These are phyloP conservation scores for Xiphias gladius DNA, from an alignment of 2,113 vertebrate genomes.

Conservation along the genomic window DNA sequence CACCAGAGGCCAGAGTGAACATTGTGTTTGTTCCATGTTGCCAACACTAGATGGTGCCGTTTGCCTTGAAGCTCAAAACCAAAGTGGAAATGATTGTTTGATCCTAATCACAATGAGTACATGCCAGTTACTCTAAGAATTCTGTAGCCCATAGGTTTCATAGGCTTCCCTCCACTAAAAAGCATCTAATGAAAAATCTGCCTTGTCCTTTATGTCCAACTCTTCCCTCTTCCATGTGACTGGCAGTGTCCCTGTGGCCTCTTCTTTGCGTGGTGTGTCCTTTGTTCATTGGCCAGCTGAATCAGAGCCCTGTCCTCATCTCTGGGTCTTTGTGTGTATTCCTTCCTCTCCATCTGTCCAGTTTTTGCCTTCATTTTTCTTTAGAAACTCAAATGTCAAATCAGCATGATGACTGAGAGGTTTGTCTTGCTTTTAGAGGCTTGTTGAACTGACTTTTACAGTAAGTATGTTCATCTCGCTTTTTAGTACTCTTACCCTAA, in stretches of 20 bases:
- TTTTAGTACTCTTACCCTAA: neutral
- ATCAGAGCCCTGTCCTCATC: conserved; percentile 37
- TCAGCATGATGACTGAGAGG: conserved; percentile 2
- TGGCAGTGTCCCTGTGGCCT: conserved; percentile 20
- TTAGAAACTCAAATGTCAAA: conserved; percentile 22
- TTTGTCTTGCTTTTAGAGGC: neutral
- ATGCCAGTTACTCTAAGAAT: neutral
- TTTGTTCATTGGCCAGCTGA: conserved; percentile 48
- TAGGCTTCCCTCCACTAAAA: neutral
- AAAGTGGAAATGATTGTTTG: neutral
- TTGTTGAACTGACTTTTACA: neutral
- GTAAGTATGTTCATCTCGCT: neutral
- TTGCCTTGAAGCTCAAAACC: conserved; percentile 24
- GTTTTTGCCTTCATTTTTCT: conserved; percentile 13
- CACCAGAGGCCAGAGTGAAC: neutral
- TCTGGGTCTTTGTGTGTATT: conserved; percentile 35
- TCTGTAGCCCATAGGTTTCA: neutral
- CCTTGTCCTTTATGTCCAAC: neutral
- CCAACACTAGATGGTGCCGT: conserved; percentile 70
- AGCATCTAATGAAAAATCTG: neutral
- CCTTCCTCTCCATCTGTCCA: conserved; percentile 44
- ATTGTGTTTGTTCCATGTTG: neutral
- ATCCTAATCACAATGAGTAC: neutral
- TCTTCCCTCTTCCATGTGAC: neutral
- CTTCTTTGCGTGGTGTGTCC: conserved; percentile 22